Percentiles rank a stretch among this genome's conserved stretches.
Conservation (phyloP, 2,888 invertebrate genomes). For the Cylloceria caligata region DNA sequence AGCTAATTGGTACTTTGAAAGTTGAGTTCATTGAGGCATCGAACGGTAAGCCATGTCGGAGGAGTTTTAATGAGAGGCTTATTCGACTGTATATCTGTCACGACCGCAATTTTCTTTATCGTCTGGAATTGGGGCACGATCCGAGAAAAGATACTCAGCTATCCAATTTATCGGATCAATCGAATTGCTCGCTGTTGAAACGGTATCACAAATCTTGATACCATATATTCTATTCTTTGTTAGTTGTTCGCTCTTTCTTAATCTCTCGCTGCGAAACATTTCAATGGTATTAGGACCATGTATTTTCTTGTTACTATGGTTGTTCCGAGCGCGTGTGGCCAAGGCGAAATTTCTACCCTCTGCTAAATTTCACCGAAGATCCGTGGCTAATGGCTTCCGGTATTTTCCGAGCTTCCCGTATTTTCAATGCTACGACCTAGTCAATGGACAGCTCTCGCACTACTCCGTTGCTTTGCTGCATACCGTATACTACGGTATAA, state of each 20-base stretch:
- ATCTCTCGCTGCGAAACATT: constrained; percentile 40
- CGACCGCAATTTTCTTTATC: not conserved
- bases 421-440: constrained; percentile 45
- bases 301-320: constrained; percentile 32
- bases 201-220: constrained; percentile 60
- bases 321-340: constrained; percentile 27
- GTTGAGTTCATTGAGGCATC: too few species aligned
- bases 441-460: constrained; percentile 29
- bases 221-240: constrained; percentile 62
- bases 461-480: constrained; percentile 21
- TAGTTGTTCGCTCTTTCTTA: constrained; percentile 63
- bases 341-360: constrained; percentile 28
- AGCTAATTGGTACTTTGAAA: not conserved
- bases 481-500: constrained; percentile 35
- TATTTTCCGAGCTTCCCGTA: constrained; percentile 45
- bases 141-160: constrained; percentile 1
- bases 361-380: constrained; percentile 56
- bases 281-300: constrained; percentile 43
- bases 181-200: constrained; percentile 54
- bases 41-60: too few species aligned
- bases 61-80: too few species aligned
- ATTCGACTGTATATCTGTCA: not conserved
- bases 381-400: constrained; percentile 47
- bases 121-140: constrained; percentile 9
- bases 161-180: constrained; percentile 56